Evolutionary conservation across 2,113 vertebrate genomes (phyloP).

Genomic region (Vimba vimba): DNA sequence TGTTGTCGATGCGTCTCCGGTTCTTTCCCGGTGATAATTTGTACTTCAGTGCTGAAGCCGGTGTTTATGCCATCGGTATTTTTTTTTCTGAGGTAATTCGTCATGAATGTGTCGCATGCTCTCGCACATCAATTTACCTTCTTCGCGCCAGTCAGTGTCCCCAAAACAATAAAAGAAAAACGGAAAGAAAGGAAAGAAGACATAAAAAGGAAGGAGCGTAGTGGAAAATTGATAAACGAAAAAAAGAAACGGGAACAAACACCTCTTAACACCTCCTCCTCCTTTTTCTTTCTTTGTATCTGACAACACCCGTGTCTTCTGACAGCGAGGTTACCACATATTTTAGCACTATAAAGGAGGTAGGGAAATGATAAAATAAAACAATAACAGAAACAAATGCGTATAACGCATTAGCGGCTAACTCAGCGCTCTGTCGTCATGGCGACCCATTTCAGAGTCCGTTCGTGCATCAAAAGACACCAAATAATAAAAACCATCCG

Average conservation of each 20-base stretch:
- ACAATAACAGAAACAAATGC: conserved; percentile 48
- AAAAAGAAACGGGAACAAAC: conserved; percentile 60
- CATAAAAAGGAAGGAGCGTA: background rate
- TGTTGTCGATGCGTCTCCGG: conserved; percentile 48
- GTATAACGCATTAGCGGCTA: conserved; percentile 49
- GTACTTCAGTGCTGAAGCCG: conserved; percentile 38
- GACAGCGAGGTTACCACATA: conserved; percentile 27
- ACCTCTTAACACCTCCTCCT: conserved; percentile 69
- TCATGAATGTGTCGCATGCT: conserved; percentile 72
- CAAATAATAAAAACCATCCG: conserved; percentile 42
- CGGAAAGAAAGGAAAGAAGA: background rate
- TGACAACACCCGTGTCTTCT: conserved; percentile 39
- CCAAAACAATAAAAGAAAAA: conserved; percentile 56
- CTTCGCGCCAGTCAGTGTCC: conserved; percentile 72
- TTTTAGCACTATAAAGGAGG: conserved; percentile 6
- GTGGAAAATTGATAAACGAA: background rate
- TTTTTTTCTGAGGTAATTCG: conserved; percentile 66
- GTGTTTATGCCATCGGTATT: conserved; percentile 70
- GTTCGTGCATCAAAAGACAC: conserved; percentile 23
- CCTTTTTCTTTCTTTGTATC: conserved; percentile 45
- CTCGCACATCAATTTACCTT: conserved; percentile 71
- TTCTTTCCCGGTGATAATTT: conserved; percentile 57
- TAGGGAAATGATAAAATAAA: conserved; percentile 44
- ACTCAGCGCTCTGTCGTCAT: conserved; percentile 40
- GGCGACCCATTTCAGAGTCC: conserved; percentile 44